Conservation (phyloP, 2,888 invertebrate species). For the Machimus atricapillus region DNA sequence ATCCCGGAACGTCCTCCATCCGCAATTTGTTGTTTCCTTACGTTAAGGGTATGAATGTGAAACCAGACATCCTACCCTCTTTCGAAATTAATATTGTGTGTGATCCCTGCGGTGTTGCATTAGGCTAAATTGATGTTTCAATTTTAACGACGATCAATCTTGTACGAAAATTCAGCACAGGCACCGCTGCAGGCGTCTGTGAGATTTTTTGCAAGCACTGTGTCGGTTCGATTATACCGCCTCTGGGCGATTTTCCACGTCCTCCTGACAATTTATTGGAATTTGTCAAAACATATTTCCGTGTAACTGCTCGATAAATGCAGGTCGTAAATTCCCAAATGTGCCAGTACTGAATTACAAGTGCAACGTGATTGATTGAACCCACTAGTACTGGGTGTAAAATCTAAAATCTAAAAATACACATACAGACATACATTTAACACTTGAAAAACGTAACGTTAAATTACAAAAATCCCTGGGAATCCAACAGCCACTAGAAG, state of each 20-base stretch:
- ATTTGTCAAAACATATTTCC: neutral
- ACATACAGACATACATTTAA: neutral
- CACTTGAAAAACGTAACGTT: neutral
- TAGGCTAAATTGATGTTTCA: neutral
- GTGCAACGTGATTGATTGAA: conserved; percentile 1
- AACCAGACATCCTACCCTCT: neutral
- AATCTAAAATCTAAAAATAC: neutral
- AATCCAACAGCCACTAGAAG: neutral
- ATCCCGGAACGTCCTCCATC: neutral
- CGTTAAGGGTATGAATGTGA: neutral
- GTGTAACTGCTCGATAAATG: neutral
- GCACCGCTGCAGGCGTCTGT: neutral
- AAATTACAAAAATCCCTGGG: neutral
- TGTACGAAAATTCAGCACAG: neutral
- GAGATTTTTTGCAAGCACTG: neutral
- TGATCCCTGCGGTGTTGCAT: conserved; percentile 1
- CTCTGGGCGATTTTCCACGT: neutral
- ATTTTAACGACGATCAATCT: neutral
- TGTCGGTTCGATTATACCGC: neutral
- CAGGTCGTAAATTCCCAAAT: neutral
- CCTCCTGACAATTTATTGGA: neutral
- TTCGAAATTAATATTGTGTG: neutral
- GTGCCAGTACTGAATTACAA: conserved; percentile 6
- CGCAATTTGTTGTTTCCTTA: neutral
- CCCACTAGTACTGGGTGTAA: neutral